Percentiles rank a stretch among this genome's conserved stretches.
These are phyloP conservation scores for Hydrocynus forskahlii DNA, from an alignment of 2,797 vertebrate species.

Conservation along the genomic window DNA sequence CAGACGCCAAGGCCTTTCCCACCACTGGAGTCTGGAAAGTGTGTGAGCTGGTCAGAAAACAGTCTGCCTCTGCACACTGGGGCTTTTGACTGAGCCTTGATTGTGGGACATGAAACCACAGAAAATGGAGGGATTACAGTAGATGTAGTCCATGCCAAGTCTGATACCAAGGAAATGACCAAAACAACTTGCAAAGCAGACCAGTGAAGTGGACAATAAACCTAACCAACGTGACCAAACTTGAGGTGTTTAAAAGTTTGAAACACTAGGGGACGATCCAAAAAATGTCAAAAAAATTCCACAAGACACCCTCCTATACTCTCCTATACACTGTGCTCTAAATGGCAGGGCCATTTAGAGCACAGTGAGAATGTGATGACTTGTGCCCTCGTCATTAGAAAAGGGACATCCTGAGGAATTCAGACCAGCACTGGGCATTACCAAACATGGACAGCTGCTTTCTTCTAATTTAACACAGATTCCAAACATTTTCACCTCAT, in stretches of 20 bases:
- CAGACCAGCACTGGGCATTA: slow-evolving; percentile 11
- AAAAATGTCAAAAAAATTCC: not conserved
- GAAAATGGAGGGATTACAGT: slow-evolving; percentile 30
- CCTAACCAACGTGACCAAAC: not conserved
- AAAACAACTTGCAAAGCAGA: not conserved
- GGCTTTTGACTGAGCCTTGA: slow-evolving; percentile 27
- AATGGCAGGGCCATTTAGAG: not conserved
- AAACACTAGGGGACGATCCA: not conserved
- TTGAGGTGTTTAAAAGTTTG: not conserved
- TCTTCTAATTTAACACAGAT: slow-evolving; percentile 31
- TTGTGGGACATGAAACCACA: slow-evolving; percentile 3
- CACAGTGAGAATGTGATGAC: not conserved
- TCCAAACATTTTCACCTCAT: slow-evolving; percentile 33
- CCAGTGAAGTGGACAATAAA: not conserved
- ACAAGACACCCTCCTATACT: not conserved
- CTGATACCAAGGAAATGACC: not conserved
- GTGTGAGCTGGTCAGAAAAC: slow-evolving; percentile 24
- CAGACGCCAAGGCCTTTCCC: slow-evolving; percentile 29
- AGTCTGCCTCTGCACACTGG: not conserved
- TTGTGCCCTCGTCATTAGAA: slow-evolving; percentile 15
- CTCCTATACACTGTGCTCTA: not conserved
- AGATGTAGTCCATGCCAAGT: slow-evolving; percentile 14
- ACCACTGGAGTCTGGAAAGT: slow-evolving; percentile 11
- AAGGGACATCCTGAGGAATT: slow-evolving; percentile 42
- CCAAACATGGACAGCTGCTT: slow-evolving; percentile 41